Percentiles rank a stretch among this genome's conserved stretches.
Evolutionary conservation across 2,113 vertebrate species (phyloP).

Genomic region (Otus sunia): DNA sequence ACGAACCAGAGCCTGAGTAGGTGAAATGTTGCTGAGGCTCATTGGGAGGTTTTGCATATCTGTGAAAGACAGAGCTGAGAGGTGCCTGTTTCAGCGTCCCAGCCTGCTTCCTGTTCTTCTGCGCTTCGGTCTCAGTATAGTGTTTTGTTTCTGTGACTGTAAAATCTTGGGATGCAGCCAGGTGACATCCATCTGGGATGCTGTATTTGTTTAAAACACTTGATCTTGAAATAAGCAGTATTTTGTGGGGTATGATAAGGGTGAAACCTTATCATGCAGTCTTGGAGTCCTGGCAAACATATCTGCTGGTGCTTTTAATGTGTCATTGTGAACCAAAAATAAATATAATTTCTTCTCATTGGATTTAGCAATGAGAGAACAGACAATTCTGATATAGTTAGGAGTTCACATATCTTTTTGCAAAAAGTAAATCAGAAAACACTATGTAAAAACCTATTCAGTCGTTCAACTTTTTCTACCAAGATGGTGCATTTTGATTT

Average conservation of each 20-base stretch:
- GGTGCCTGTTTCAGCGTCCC: background rate
- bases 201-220: background rate
- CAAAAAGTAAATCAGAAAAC: background rate
- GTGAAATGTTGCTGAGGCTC: background rate
- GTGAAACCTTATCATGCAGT: background rate
- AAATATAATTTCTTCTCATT: fast-evolving
- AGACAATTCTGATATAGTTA: background rate
- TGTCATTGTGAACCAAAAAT: background rate
- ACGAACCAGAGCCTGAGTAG: background rate
- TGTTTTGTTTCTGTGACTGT: background rate
- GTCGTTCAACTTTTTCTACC: background rate
- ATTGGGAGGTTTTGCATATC: background rate
- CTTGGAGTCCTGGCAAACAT: background rate
- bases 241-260: background rate
- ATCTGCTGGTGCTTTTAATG: background rate
- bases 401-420: background rate
- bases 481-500: background rate
- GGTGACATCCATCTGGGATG: background rate
- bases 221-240: background rate
- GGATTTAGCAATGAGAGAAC: background rate
- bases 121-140: fast-evolving
- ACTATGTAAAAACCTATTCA: background rate
- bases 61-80: background rate
- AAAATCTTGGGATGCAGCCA: background rate
- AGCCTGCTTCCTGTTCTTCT: background rate